Base-by-base conservation (phyloP, 2,113 vertebrate species). In the Motacilla tschutschensis region DNA sequence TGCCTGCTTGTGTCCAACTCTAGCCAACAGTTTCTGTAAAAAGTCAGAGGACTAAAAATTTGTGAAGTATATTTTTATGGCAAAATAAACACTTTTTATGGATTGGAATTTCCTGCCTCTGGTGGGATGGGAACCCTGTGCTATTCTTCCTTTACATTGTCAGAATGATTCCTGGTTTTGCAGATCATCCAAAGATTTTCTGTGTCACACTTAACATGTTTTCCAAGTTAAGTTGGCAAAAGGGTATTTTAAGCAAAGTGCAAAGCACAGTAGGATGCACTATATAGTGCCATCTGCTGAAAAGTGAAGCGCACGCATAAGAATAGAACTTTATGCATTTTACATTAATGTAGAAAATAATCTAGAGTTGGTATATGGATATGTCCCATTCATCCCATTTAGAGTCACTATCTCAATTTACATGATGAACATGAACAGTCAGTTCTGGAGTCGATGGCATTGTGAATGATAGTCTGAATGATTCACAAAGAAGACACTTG, bases 201-300 rank as follows among this genome's bases (percentile, higher is more conserved):
- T 93, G 41, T 95, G 89, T 93, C 85, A 80, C 85, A 92, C 62
- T 94, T 90, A 89, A 71, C 85, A 87, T 85, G 87, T 94, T 93
- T 94, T 94, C 89, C 88, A 94, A 91, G 79, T 93, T 81, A 90
- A 87, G 79, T 87, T 89, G 87, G 91, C 85, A 95, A 93, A 93
- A 87, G 53, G 65, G 87, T 94, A 94, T 93, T 94, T 93, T 92
- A 94, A 95, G 89, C 65, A 75, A 94, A 93, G 82, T 90, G 89
- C 93, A 94, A 95, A 94, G 85, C 85, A 85, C 85, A 94, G 89
- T 93, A 94, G 79, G 89, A 91, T 89, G 94, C 89, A 94, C 79
- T 80, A 38, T 83, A 92, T 80, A 95, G 87, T 94, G 89, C 91
- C 91, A 95, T 95, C 94, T 95, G 91, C 87, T 87, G 93, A 94